Evolutionary conservation across 2,797 vertebrate genomes (phyloP).

Genomic region (Rachycentron canadum): DNA sequence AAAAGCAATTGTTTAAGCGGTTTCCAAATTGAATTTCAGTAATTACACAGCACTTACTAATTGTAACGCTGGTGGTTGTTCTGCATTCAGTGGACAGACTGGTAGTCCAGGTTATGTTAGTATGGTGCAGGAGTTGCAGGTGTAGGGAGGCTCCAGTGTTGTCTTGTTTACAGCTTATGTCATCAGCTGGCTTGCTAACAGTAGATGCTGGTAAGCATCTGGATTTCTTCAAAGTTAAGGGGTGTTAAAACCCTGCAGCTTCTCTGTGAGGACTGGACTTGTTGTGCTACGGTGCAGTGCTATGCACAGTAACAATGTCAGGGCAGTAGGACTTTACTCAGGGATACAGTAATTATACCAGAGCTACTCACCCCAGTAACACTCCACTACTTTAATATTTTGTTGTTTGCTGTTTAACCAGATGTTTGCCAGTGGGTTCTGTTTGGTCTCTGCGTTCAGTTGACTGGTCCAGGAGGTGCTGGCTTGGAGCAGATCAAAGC

Average conservation of each 20-base stretch:
- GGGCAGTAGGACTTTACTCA: not conserved
- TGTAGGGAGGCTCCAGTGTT: not conserved
- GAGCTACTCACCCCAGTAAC: not conserved
- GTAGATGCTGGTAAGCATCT: not conserved
- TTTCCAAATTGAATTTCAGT: not conserved
- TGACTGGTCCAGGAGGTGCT: not conserved
- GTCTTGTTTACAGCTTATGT: not conserved
- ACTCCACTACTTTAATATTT: not conserved
- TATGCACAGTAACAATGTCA: not conserved
- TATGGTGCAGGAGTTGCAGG: not conserved
- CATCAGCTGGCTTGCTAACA: not conserved
- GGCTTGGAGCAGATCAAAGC: not conserved
- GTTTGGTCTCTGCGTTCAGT: not conserved
- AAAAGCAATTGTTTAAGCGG: not conserved
- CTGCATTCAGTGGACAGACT: not conserved
- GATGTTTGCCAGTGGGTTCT: not conserved
- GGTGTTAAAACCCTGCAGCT: not conserved
- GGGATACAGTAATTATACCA: not conserved
- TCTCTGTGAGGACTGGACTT: not conserved
- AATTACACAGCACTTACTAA: not conserved
- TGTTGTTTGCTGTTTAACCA: not conserved
- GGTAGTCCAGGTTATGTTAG: not conserved
- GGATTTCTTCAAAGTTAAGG: not conserved
- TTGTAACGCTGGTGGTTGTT: not conserved
- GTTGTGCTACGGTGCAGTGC: no score